Evolutionary conservation across 2,113 vertebrate genomes (phyloP).

Genomic region (Promerops cafer): DNA sequence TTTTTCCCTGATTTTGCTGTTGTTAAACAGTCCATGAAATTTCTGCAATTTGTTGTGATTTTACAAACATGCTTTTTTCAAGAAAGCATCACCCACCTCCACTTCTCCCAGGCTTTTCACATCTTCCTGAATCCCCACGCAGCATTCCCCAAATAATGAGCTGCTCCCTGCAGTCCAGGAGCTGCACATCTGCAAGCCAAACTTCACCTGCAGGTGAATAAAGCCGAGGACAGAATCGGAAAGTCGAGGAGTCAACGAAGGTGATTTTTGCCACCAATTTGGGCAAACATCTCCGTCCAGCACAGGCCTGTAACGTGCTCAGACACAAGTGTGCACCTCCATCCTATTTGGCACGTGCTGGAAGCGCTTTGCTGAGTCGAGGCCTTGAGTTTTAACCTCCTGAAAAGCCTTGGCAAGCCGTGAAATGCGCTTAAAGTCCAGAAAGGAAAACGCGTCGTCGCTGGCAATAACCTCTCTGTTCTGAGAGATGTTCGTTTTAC

Average conservation of each 20-base stretch:
- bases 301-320: not conserved
- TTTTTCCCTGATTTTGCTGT: not conserved
- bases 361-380: not conserved
- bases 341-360: not conserved
- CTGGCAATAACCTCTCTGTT: slow-evolving; percentile 12
- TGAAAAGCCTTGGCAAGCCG: slow-evolving; percentile 24
- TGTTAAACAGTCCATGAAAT: not conserved
- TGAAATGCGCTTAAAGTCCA: slow-evolving; percentile 18
- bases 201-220: not conserved
- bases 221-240: rapidly evolving
- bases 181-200: not conserved
- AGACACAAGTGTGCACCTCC: not conserved
- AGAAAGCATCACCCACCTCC: not conserved
- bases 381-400: slow-evolving; percentile 10
- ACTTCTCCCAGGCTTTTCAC: not conserved
- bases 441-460: not conserved
- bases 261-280: not conserved
- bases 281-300: not conserved
- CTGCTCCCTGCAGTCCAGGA: not conserved
- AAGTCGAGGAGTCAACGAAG: not conserved
- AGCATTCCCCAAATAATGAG: not conserved
- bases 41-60: not conserved
- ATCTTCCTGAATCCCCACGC: not conserved
- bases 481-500: not conserved
- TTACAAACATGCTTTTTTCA: not conserved